Base-by-base conservation (phyloP, 2,888 invertebrate genomes). In the Isoperla grammatica region DNA sequence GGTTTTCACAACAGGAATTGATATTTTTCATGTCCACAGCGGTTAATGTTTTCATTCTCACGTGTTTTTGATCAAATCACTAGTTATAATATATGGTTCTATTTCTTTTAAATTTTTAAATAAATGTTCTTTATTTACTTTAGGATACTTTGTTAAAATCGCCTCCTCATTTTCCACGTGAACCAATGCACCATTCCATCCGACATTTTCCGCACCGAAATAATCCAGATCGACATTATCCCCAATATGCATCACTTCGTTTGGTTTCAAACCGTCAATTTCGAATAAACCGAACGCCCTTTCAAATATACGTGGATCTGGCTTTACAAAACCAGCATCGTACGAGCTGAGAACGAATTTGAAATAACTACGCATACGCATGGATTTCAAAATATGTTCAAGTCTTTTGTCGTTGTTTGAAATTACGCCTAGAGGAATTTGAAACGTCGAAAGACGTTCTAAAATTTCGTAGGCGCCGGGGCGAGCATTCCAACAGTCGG, bases 371-470 rank as follows among this genome's bases (percentile, higher is more conserved):
- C 79, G 71, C n/a, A 95, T 73, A 58, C 80, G 81, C 39, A 87
- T 77, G 67, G 83, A 84, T 12, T 75, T 67, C 56, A 95, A 76
- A 63, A 94, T 81, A 4, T 78, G 76, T 61, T 83, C 78, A 1
- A 95, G 76, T 29, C 94, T 79, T 29, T 90, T 87, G 76, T 95
- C 95, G 75, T 88, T 92, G 75, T 95, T 95, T 5, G 95, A 92
- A 65, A 95, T 84, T 0, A 93, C 82, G 2, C 93, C 95, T 45
- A 93, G 66, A 11, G 72, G 67, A 12, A 81, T 68, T 20, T 74
- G 73, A 57, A 73, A 75, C 11, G 72, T 71, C 62, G 74, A 76
- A 6, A 92, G 72, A 62, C 79, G 78, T 20, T 81, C 74, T 1
- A 93, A 75, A n/a, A 91, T 74, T 59, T 82, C 81, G 9, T 79